A percentile compares a stretch with the other conserved stretches of the same genome.
Conservation (phyloP, 1,140 invertebrate species). For the Drosophila kepulauana region DNA sequence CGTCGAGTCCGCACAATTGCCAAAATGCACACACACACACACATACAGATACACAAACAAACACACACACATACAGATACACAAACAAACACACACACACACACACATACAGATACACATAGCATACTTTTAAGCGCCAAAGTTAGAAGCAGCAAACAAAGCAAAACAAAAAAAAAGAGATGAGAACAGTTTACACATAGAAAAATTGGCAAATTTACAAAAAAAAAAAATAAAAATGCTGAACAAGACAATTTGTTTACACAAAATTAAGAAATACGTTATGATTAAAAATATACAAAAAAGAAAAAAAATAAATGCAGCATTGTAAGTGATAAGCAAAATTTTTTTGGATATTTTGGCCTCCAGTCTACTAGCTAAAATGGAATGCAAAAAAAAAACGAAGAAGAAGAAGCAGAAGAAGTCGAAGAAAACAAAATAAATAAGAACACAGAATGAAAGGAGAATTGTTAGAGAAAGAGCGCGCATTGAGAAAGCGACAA, state of each 20-base stretch:
- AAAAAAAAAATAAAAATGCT: no score
- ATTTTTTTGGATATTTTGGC: constrained; percentile 37
- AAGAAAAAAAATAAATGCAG: constrained; percentile 40
- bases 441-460: constrained; percentile 12
- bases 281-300: constrained; percentile 16
- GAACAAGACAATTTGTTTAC: constrained; percentile 6
- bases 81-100: constrained; percentile 23
- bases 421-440: background rate
- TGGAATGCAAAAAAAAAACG: constrained; percentile 15
- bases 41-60: constrained; percentile 29
- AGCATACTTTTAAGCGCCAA: constrained; percentile 69
- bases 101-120: constrained; percentile 29
- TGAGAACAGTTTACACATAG: constrained; percentile 22
- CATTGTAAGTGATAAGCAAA: constrained; percentile 64
- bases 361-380: constrained; percentile 36
- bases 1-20: constrained; percentile 55
- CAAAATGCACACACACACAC: constrained; percentile 52
- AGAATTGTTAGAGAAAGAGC: no score
- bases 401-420: background rate
- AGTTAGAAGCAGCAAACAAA: constrained; percentile 53
- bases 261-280: constrained; percentile 17
- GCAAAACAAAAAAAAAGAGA: background rate
- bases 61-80: no score
- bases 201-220: constrained; percentile 31
- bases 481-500: constrained; percentile 21